Evolutionary conservation across 2,888 invertebrate genomes (phyloP).

Genomic region (Clanis bilineata): DNA sequence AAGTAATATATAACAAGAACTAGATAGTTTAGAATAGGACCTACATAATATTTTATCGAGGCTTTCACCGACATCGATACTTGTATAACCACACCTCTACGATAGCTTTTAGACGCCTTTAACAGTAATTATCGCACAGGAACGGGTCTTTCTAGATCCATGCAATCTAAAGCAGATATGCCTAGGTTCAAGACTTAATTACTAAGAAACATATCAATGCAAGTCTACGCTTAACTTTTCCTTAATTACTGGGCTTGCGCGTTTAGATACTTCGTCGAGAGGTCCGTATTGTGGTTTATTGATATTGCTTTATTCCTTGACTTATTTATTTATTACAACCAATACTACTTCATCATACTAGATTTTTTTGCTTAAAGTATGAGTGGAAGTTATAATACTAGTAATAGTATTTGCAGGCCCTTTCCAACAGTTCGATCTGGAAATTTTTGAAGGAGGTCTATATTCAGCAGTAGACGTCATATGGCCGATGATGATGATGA

Average conservation of each 20-base stretch:
- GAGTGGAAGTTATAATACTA: no score
- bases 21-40: no score
- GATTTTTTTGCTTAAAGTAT: no score
- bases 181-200: slow-evolving; percentile 35
- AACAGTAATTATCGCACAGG: slow-evolving; percentile 50
- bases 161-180: slow-evolving; percentile 40
- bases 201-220: slow-evolving; percentile 33
- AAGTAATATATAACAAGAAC: no score
- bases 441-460: no score
- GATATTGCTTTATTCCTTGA: not conserved
- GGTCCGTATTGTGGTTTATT: not conserved
- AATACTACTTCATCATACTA: no score
- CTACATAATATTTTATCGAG: no score
- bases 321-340: no score
- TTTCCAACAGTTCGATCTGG: no score
- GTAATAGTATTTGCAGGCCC: no score
- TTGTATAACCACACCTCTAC: slow-evolving; percentile 1
- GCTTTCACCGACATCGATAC: not conserved
- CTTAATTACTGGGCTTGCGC: slow-evolving; percentile 33
- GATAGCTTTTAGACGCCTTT: slow-evolving; percentile 46
- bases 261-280: slow-evolving; percentile 20
- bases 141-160: slow-evolving; percentile 49
- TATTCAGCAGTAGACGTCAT: no score
- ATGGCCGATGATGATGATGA: no score
- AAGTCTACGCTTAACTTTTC: slow-evolving; percentile 34